phyloP scores from a whole-genome alignment of 2,797 vertebrate species.

The Florisuga fusca region DNA sequence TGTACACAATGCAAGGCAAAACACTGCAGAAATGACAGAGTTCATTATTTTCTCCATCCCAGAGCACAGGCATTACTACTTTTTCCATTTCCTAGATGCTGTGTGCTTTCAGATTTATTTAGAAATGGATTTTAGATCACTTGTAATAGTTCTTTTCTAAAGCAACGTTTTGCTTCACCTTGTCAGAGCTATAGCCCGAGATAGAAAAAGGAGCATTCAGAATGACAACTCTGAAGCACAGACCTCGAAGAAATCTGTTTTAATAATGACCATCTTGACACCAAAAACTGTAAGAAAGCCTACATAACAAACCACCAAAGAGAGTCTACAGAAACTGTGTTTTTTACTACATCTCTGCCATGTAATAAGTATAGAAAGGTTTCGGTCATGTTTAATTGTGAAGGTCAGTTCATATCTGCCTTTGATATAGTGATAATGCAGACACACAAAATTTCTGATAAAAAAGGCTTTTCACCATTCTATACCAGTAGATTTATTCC shows the following conservation, averaged over 20 bases:
- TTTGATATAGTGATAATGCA: neutral
- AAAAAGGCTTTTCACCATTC: neutral
- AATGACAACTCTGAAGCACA: neutral
- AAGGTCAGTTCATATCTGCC: neutral
- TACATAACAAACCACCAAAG: neutral
- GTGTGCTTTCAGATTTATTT: neutral
- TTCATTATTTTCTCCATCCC: neutral
- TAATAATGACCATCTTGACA: neutral
- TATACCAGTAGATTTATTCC: neutral
- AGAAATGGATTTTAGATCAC: neutral
- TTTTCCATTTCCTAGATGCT: neutral
- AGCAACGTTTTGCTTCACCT: neutral
- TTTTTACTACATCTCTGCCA: neutral
- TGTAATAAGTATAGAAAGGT: neutral
- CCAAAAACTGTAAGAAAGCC: neutral
- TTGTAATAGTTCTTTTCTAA: neutral
- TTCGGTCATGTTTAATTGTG: neutral
- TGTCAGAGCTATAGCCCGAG: neutral
- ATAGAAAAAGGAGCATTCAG: neutral
- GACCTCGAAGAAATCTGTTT: neutral
- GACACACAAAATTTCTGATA: neutral
- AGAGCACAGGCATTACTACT: neutral
- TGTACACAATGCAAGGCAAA: neutral
- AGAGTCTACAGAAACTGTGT: neutral
- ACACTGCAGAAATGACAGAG: neutral